Percentiles rank a stretch among this genome's conserved stretches.
These are phyloP conservation scores for Dermochelys coriacea DNA, from an alignment of 2,797 vertebrate genomes.

Conservation along the genomic window DNA sequence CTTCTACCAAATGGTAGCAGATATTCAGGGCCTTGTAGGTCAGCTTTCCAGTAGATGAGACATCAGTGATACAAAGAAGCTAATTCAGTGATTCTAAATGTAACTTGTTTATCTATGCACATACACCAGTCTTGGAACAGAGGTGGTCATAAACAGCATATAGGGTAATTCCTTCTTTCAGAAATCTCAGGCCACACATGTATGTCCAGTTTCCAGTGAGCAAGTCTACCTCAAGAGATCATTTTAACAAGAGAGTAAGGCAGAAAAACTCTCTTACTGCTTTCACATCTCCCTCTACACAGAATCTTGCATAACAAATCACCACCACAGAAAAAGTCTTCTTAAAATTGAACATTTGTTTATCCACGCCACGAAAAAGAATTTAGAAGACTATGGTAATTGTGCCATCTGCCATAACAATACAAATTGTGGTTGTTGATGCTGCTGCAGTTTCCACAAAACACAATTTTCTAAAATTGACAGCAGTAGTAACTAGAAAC, in stretches of 20 bases:
- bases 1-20: not conserved
- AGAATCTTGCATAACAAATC: not conserved
- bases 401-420: not conserved
- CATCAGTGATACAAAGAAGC: not conserved
- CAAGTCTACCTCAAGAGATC: rapidly evolving
- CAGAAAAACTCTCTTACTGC: not conserved
- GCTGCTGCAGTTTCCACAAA: not conserved
- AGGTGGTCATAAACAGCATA: not conserved
- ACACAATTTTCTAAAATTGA: not conserved
- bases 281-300: rapidly evolving
- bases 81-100: not conserved
- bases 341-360: not conserved
- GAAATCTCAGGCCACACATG: not conserved
- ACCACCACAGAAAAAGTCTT: not conserved
- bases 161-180: not conserved
- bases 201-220: not conserved
- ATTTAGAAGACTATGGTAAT: not conserved
- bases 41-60: not conserved
- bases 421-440: not conserved
- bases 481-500: not conserved
- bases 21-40: not conserved
- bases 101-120: not conserved
- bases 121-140: not conserved
- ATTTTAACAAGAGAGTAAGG: rapidly evolving
- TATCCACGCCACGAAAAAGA: not conserved